Evolutionary conservation across 2,888 invertebrate genomes (phyloP).

Genomic region (Ophonus ardosiacus): DNA sequence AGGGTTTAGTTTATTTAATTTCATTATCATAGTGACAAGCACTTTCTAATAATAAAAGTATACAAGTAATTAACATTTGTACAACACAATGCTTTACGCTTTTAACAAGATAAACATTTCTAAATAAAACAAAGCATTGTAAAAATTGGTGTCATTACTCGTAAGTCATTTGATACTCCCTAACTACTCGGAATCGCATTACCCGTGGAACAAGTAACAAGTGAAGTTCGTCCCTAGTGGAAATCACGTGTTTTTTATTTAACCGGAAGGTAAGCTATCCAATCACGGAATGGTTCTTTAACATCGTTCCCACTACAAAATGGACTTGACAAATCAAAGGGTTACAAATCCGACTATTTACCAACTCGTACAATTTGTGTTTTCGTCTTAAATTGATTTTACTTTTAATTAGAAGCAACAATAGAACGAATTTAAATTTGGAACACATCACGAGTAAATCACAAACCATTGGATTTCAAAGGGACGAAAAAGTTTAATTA

Average conservation of each 20-base stretch:
- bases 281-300: slow-evolving; percentile 38
- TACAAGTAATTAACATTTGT: too few species aligned
- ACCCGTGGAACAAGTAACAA: neutral
- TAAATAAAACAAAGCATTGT: neutral
- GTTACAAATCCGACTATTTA: slow-evolving; percentile 4
- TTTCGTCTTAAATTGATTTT: neutral
- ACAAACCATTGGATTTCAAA: too few species aligned
- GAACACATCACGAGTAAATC: neutral
- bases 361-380: neutral
- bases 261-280: neutral
- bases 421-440: neutral
- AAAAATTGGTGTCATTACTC: neutral
- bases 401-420: neutral
- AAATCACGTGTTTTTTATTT: slow-evolving; percentile 20
- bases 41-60: too few species aligned
- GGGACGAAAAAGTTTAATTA: too few species aligned
- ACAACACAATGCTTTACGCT: too few species aligned
- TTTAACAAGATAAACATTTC: too few species aligned
- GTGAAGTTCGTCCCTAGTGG: too few species aligned
- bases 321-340: neutral
- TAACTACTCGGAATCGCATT: neutral
- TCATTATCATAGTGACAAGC: too few species aligned
- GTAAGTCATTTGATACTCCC: neutral
- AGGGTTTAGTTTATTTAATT: too few species aligned
- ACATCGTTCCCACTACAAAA: slow-evolving; percentile 19